Percentiles rank a stretch among this genome's conserved stretches.
phyloP scores from a whole-genome alignment of 2,888 invertebrate species.

The Ennomos quercinarius region DNA sequence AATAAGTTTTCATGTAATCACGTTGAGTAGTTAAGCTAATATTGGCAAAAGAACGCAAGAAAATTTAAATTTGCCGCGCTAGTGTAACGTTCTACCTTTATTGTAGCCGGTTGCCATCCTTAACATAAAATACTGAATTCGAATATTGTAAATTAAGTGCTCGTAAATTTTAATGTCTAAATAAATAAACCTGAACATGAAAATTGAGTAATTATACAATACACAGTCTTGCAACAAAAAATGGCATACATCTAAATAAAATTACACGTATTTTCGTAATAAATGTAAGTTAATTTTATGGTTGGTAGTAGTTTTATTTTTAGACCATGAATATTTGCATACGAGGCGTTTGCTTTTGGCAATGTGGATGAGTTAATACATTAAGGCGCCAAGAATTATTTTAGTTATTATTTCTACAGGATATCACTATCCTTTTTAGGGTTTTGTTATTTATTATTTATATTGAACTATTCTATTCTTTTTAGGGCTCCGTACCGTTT shows the following conservation, averaged over 20 bases:
- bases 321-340: slow-evolving; percentile 41
- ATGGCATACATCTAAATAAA: slow-evolving; percentile 42
- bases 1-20: no score
- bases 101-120: not conserved
- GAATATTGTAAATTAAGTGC: slow-evolving; percentile 15
- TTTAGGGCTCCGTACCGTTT: no score
- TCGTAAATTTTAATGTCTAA: slow-evolving; percentile 30
- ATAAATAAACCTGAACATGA: slow-evolving; percentile 35
- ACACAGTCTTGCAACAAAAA: slow-evolving; percentile 34
- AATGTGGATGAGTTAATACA: slow-evolving; percentile 36
- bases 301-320: slow-evolving; percentile 27
- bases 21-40: no score
- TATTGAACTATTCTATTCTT: no score
- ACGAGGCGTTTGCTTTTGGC: slow-evolving; percentile 38
- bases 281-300: slow-evolving; percentile 54
- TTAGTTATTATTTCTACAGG: no score
- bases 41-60: no score
- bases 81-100: no score
- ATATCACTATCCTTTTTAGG: no score
- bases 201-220: slow-evolving; percentile 39
- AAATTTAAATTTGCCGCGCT: no score
- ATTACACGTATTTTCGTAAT: slow-evolving; percentile 50
- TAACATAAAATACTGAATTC: slow-evolving; percentile 11
- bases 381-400: slow-evolving; percentile 11
- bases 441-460: no score